Evolutionary conservation across 2,797 vertebrate species (phyloP), one percentile per base, ranked within the genome.

Genomic region (Sebastes matsubarae): DNA sequence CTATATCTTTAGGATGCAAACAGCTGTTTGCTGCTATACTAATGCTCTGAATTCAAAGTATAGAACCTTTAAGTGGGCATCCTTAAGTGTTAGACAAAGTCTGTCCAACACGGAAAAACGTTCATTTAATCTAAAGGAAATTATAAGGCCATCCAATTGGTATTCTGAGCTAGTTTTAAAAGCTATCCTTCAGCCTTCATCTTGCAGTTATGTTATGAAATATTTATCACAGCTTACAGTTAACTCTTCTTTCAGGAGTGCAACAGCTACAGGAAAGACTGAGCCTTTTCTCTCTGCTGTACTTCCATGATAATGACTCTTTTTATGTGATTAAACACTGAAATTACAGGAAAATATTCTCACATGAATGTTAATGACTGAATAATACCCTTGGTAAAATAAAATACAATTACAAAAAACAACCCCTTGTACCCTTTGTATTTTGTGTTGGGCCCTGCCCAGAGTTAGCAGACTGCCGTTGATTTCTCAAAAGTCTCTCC

Each of bases 141-240:
- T 83, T 79, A 82, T 52, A 63, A 79, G 67, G 60, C 57, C 36
- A 24, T 65, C 70, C 65, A 81, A 90, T 91, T 93, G 82, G 80
- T 87, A 88, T 90, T 88, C 84, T 18, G 42, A 70, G 61, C 38
- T 30, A 8, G 81, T 86, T 86, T 86, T 80, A 77, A 84, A 89
- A 90, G 69, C 83, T 72, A 87, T 85, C 73, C 66, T 70, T 86
- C 81, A 84, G 86, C 79, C 70, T 87, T 89, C 83, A 88, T 88
- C 81, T 82, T 52, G 72, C 83, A 87, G 79, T 81, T 74, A 74
- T 84, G 77, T 80, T 69, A 82, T 92, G 69, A 92, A 92, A 92
- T 82, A 89, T 90, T 81, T 60, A 90, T 90, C 67, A 72, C 64
- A 76, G 72, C 72, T 85, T 36, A 25, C 57, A 75, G 70, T 88